Evolutionary conservation across 2,113 vertebrate species (phyloP).

Genomic region (Promerops cafer): DNA sequence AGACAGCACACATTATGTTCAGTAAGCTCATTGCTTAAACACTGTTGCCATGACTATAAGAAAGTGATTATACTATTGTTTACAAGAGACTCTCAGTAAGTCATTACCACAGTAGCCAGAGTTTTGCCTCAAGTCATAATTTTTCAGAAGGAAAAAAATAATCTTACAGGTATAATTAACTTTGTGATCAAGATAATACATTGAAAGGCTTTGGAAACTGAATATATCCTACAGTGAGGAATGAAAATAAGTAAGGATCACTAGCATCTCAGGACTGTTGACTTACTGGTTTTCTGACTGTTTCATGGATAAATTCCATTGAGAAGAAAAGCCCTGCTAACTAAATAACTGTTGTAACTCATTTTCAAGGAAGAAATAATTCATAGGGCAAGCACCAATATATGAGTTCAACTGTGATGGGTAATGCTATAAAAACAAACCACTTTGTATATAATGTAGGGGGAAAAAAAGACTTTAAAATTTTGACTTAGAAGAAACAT

Average conservation of each 20-base stretch:
- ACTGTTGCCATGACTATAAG: conserved; percentile 55
- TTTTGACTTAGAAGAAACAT: background rate
- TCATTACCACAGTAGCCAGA: conserved; percentile 36
- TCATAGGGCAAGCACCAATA: background rate
- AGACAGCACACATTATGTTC: conserved; percentile 32
- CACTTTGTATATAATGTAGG: background rate
- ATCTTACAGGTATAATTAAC: conserved; percentile 18
- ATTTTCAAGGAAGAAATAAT: background rate
- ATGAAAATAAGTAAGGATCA: background rate
- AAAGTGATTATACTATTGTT: conserved; percentile 56
- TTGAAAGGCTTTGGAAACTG: background rate
- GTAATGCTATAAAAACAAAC: background rate
- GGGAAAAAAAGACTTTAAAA: background rate
- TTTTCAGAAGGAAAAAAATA: background rate
- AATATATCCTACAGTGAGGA: background rate
- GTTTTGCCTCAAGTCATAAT: conserved; percentile 39
- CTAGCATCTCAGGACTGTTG: background rate
- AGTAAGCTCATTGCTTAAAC: conserved; percentile 32
- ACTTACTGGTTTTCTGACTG: background rate
- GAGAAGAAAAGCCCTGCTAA: background rate
- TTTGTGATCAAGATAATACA: conserved; percentile 39
- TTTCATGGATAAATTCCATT: background rate
- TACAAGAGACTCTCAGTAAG: conserved; percentile 19
- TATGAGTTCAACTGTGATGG: background rate
- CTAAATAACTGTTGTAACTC: background rate